Evolutionary conservation across 2,797 vertebrate genomes (phyloP).

Genomic region (Orientallactaga sibirica): DNA sequence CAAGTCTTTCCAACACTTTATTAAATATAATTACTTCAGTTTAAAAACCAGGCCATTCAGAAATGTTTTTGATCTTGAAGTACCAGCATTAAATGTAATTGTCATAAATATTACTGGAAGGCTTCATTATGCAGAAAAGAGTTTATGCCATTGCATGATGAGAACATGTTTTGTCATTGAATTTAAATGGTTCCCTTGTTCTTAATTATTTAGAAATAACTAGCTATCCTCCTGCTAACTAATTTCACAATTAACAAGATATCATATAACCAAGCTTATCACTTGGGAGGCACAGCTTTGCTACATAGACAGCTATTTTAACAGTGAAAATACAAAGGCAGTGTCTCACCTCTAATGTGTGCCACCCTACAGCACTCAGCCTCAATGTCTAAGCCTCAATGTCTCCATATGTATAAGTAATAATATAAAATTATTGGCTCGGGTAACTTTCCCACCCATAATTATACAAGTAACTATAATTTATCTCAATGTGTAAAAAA

Average conservation of each 20-base stretch:
- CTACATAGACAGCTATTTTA: not conserved
- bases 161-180: not conserved
- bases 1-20: not conserved
- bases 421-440: not conserved
- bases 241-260: not conserved
- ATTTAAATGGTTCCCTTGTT: not conserved
- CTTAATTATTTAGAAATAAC: not conserved
- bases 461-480: no score
- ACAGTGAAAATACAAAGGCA: not conserved
- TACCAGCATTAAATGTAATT: no score
- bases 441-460: no score
- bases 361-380: not conserved
- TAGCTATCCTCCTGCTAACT: not conserved
- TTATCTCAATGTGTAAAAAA: no score
- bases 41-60: rapidly evolving
- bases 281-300: not conserved
- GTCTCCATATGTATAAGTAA: not conserved
- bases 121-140: no score
- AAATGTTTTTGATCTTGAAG: not conserved
- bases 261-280: not conserved
- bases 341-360: not conserved
- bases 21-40: not conserved
- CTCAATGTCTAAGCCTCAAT: not conserved
- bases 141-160: not conserved
- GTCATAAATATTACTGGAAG: no score